These are phyloP conservation scores for Cactoblastis cactorum DNA, from an alignment of 2,888 invertebrate species.

Conservation along the genomic window DNA sequence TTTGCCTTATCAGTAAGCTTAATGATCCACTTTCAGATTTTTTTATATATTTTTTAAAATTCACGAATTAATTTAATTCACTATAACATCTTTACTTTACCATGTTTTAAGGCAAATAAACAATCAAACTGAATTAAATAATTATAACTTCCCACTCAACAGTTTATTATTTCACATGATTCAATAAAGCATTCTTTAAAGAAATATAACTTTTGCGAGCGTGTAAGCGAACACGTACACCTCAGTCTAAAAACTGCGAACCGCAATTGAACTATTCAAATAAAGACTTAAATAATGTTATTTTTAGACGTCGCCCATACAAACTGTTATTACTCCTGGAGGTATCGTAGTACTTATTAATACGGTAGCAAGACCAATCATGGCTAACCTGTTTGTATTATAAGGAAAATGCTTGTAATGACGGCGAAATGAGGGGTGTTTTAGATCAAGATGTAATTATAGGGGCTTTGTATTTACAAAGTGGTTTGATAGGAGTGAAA, in stretches of 20 bases:
- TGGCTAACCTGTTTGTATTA: background rate
- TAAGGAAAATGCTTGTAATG: constrained; percentile 1
- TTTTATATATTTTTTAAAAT: too few relatives aligned
- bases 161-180: too few relatives aligned
- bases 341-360: background rate
- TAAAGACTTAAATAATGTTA: background rate
- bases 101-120: too few relatives aligned
- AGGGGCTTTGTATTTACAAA: background rate
- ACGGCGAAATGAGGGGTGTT: background rate
- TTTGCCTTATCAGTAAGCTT: too few relatives aligned
- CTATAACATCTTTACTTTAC: too few relatives aligned
- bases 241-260: background rate
- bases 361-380: background rate
- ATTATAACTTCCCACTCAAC: too few relatives aligned
- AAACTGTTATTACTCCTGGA: background rate
- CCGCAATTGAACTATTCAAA: background rate
- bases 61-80: too few relatives aligned
- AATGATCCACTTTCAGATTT: too few relatives aligned
- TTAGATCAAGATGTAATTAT: background rate
- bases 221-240: background rate
- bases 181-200: too few relatives aligned
- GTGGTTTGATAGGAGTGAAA: too few relatives aligned
- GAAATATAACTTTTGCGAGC: background rate
- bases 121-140: too few relatives aligned
- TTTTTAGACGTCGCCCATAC: background rate